Base-by-base conservation (phyloP, 2,888 invertebrate species). In the Mesochorus sp. region DNA sequence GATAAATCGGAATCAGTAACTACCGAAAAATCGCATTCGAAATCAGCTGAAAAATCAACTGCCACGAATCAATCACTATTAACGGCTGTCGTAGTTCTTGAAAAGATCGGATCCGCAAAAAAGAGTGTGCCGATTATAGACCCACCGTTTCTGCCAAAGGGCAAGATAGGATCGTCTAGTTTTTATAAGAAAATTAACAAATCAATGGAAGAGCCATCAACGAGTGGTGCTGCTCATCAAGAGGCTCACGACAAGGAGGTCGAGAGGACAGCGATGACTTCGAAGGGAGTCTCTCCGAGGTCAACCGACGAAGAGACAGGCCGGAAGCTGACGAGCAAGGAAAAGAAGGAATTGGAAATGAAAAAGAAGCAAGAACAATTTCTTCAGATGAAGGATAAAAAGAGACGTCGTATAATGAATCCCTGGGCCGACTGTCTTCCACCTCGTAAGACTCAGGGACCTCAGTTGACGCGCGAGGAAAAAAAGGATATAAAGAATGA, bases 401-500 rank as follows among this genome's bases (percentile, higher is more conserved):
- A n/a, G n/a, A n/a, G n/a, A n/a, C n/a, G n/a, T n/a, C n/a, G n/a
- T n/a, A n/a, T n/a, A n/a, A n/a, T n/a, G n/a, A n/a, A n/a, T n/a
- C n/a, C n/a, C n/a, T 85, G 83, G 80, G 80, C 83, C 1, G 76
- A 79, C 0, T 74, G 67, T 61, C 67, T 82, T 3, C 83, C 76
- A 0, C 42, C 81, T 0, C 67, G 72, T 4, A 19, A 81, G 44
- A 62, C 19, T 5, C 59, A 21, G 17, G 17, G 24, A 10, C 12
- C 55, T 2, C 6, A 34, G 31, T 42, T 74, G 0, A 5, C 74
- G 19, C 71, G 62, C 2, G 80, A 84, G 37, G 82, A 86, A 14
- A 83, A 53, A 55, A 78, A 80, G 74, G 80, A 88, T 83, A 70
- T 90, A 88, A 76, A 89, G 26, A 85, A 92, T 91, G 88, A 91